These are phyloP conservation scores for Albula goreensis DNA, from an alignment of 2,113 vertebrate species.

Conservation along the genomic window DNA sequence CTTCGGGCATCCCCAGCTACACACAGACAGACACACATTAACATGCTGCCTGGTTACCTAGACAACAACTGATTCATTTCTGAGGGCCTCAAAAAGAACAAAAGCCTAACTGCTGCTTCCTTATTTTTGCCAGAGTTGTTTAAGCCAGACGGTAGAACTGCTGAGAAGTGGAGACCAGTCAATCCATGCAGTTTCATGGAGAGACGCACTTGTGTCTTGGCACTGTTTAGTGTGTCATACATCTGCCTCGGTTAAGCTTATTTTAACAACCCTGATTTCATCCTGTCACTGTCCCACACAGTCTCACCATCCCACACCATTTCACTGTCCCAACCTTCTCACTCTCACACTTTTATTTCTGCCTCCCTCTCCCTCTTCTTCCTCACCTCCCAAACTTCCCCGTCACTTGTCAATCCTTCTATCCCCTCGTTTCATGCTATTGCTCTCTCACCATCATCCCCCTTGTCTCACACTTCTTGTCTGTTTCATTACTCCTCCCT, in stretches of 20 bases:
- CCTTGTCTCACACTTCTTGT: neutral
- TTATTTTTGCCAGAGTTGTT: neutral
- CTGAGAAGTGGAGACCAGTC: neutral
- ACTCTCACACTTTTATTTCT: neutral
- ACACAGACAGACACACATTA: constrained; percentile 19
- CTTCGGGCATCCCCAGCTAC: constrained; percentile 71
- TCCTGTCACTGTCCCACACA: neutral
- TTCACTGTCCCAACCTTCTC: neutral
- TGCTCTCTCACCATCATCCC: neutral
- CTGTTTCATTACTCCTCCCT: neutral
- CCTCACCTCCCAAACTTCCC: too few relatives aligned
- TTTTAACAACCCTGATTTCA: neutral
- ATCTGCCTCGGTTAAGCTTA: too few relatives aligned
- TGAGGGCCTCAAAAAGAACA: neutral
- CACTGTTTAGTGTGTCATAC: too few relatives aligned
- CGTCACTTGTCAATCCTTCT: neutral
- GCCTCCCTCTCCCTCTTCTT: neutral
- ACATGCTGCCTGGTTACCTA: neutral
- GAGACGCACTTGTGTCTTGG: too few relatives aligned
- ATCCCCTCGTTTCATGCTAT: neutral
- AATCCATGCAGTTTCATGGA: too few relatives aligned
- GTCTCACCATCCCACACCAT: neutral
- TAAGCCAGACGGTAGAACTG: neutral
- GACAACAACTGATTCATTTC: neutral
- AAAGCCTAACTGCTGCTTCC: neutral